phyloP scores from a whole-genome alignment of 2,113 vertebrate genomes.

The Motacilla tschutschensis region DNA sequence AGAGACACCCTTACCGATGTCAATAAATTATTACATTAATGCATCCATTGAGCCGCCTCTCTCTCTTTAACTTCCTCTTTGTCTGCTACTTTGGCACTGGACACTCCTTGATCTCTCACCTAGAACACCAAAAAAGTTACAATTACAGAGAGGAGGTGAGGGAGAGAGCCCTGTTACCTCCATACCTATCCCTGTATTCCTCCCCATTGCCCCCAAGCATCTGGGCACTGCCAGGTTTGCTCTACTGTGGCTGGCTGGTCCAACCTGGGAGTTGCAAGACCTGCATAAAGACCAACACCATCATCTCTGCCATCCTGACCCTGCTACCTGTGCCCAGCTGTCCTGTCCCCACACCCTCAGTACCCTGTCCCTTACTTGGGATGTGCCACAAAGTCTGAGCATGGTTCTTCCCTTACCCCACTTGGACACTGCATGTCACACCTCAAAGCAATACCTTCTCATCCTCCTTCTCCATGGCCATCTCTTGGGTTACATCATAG shows the following conservation, averaged over 20 bases:
- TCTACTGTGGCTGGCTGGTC: not conserved
- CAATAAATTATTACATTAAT: not conserved
- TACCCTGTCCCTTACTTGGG: not conserved
- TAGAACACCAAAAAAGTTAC: not conserved
- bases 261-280: not conserved
- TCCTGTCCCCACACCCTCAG: not conserved
- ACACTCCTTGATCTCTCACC: not conserved
- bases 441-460: not conserved
- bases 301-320: not conserved
- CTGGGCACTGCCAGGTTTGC: fast-evolving
- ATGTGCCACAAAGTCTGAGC: not conserved
- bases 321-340: not conserved
- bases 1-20: not conserved
- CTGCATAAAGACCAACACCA: not conserved
- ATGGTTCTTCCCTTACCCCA: not conserved
- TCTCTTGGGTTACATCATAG: fast-evolving
- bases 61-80: not conserved
- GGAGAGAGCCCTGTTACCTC: not conserved
- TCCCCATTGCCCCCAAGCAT: fast-evolving
- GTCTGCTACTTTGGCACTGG: not conserved
- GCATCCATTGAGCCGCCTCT: not conserved
- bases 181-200: not conserved
- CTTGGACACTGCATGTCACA: fast-evolving
- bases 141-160: not conserved
- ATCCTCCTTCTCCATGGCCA: fast-evolving